phyloP scores from a whole-genome alignment of 2,888 invertebrate genomes.

The Callosobruchus maculatus region DNA sequence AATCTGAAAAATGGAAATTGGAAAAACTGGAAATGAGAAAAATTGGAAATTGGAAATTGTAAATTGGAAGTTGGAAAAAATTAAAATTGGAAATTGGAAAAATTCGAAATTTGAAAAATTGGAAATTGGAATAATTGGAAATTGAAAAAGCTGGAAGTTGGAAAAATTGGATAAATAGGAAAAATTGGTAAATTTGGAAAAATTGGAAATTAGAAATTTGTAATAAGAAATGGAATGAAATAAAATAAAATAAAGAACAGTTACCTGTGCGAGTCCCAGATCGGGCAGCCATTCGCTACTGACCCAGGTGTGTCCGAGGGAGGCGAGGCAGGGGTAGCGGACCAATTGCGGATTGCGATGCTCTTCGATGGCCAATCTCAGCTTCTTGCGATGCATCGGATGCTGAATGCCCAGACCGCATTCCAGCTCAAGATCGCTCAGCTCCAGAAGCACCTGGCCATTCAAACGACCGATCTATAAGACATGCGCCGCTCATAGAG shows the following conservation, averaged over 20 bases:
- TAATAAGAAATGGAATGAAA: not conserved
- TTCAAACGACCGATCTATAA: constrained; percentile 67
- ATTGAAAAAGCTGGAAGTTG: no score
- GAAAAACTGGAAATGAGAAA: no score
- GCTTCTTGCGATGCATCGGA: constrained; percentile 90
- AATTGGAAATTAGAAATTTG: no score
- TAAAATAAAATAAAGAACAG: not conserved
- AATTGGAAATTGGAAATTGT: no score
- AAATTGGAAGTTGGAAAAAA: no score
- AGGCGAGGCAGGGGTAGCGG: constrained; percentile 82
- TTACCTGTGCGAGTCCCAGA: constrained; percentile 76
- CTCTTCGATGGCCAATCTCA: constrained; percentile 90
- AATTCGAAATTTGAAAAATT: no score
- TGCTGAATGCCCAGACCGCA: constrained; percentile 87
- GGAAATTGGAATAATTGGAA: no score
- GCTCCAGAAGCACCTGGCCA: constrained; percentile 82
- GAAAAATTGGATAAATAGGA: no score
- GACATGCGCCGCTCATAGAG: constrained; percentile 35
- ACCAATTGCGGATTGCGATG: constrained; percentile 82
- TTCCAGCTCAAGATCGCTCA: constrained; percentile 88
- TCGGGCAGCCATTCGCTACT: constrained; percentile 91
- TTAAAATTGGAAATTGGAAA: no score
- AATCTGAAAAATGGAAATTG: no score
- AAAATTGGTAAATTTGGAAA: no score
- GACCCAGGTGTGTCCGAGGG: constrained; percentile 90